Conservation (phyloP, 2,113 vertebrate genomes). For the Talpa occidentalis region DNA sequence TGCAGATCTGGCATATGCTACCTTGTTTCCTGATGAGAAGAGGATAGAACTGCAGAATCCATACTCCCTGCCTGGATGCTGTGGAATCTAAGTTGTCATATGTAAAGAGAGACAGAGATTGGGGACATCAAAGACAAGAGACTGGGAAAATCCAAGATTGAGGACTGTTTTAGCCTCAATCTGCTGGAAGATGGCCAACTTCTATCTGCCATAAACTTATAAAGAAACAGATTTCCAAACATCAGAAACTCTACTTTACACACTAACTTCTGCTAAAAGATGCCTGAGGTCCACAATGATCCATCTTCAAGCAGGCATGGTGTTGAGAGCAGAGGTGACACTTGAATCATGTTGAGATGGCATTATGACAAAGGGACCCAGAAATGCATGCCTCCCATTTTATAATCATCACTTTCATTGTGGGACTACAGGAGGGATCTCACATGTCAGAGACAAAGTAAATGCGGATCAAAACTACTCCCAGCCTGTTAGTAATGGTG, state of each 20-base stretch:
- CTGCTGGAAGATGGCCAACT: not conserved
- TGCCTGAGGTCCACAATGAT: not conserved
- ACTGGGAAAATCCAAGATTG: not conserved
- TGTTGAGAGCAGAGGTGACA: not conserved
- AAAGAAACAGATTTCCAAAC: not conserved
- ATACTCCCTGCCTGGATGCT: not conserved
- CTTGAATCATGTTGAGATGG: not conserved
- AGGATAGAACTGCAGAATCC: not conserved
- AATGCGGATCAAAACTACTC: not conserved
- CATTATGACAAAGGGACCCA: not conserved
- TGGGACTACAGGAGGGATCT: not conserved
- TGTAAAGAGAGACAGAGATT: not conserved
- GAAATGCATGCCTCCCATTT: not conserved
- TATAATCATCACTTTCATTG: not conserved
- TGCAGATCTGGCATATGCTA: not conserved
- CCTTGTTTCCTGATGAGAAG: slow-evolving; percentile 16
- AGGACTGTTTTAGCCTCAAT: not conserved
- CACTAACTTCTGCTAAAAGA: not conserved
- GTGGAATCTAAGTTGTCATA: not conserved
- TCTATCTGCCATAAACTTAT: no score
- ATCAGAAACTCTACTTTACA: not conserved
- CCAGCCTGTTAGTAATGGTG: no score
- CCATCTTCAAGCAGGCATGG: not conserved
- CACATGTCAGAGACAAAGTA: not conserved
- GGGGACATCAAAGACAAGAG: not conserved